These are phyloP conservation scores for Phoxinus dragarum DNA, from an alignment of 2,797 vertebrate genomes.

Conservation along the genomic window DNA sequence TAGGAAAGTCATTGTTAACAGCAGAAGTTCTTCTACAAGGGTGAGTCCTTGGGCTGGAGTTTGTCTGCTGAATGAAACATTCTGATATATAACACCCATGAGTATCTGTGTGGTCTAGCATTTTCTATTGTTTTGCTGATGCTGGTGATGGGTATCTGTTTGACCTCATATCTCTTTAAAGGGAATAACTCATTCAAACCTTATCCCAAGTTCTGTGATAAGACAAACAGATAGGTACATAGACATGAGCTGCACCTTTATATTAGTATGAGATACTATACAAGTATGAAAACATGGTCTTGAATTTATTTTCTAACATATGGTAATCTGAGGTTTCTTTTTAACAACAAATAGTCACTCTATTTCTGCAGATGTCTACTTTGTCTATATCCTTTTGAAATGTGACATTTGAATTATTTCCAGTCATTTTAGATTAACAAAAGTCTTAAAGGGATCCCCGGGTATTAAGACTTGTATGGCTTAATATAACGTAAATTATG, in stretches of 20 bases:
- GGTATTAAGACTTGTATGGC: no score
- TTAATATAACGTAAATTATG: no score
- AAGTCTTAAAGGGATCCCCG: not conserved
- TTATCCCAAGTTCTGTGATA: not conserved
- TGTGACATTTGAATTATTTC: not conserved
- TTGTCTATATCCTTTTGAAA: not conserved
- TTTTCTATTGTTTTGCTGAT: conserved; percentile 58
- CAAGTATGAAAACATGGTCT: not conserved
- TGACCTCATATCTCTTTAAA: conserved; percentile 59
- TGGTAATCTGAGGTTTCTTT: not conserved
- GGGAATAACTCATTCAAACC: not conserved
- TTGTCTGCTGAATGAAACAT: conserved; percentile 47
- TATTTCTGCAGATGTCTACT: not conserved
- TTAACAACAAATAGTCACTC: not conserved
- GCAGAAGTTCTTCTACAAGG: conserved; percentile 16
- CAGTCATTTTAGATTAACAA: not conserved
- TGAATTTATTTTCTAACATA: not conserved
- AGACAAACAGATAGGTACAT: not conserved
- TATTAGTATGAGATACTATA: not conserved
- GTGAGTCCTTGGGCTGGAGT: conserved; percentile 46
- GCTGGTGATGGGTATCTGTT: conserved; percentile 55
- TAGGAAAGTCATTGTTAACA: conserved; percentile 30
- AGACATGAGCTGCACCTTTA: conserved; percentile 6
- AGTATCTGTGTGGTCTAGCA: conserved; percentile 48
- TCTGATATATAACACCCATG: conserved; percentile 54